phyloP scores from a whole-genome alignment of 1,140 invertebrate genomes.

The Drosophila kanapiae region DNA sequence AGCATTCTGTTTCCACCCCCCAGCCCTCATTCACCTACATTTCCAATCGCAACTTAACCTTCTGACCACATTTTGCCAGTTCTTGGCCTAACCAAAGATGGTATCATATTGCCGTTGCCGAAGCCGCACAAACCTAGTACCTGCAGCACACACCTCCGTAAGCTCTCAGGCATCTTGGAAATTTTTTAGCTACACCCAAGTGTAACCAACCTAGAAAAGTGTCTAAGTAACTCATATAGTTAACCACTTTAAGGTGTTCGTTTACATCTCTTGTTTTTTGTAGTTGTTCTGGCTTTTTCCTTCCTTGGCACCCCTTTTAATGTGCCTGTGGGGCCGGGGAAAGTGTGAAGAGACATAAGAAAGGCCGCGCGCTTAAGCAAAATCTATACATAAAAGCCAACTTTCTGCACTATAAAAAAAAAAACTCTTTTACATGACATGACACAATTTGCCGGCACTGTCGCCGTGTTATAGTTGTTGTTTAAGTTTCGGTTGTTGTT shows the following conservation, averaged over 20 bases:
- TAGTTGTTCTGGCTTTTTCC: conserved; percentile 25
- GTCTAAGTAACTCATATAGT: conserved; percentile 66
- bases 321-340: conserved; percentile 37
- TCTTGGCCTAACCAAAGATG: conserved; percentile 16
- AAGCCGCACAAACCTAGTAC: conserved; percentile 23
- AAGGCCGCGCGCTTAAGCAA: conserved; percentile 71
- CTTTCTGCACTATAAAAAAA: conserved; percentile 62
- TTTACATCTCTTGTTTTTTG: conserved; percentile 66
- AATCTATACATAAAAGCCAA: conserved; percentile 62
- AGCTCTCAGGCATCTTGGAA: conserved; percentile 32
- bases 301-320: conserved; percentile 9
- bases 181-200: conserved; percentile 38
- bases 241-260: conserved; percentile 73
- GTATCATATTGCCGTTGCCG: conserved; percentile 47
- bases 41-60: conserved; percentile 66
- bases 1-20: neutral
- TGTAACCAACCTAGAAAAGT: conserved; percentile 45
- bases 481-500: conserved; percentile 15
- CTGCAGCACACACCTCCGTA: conserved; percentile 2
- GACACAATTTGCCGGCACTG: conserved; percentile 77
- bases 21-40: conserved; percentile 21
- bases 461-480: conserved; percentile 44
- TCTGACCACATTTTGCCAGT: conserved; percentile 55
- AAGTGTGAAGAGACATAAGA: conserved; percentile 78
- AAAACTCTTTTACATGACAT: conserved; percentile 74